Evolutionary conservation across 2,888 invertebrate genomes (phyloP), one percentile per base, ranked within the genome.

Genomic region (Tetrapedia diversipes): DNA sequence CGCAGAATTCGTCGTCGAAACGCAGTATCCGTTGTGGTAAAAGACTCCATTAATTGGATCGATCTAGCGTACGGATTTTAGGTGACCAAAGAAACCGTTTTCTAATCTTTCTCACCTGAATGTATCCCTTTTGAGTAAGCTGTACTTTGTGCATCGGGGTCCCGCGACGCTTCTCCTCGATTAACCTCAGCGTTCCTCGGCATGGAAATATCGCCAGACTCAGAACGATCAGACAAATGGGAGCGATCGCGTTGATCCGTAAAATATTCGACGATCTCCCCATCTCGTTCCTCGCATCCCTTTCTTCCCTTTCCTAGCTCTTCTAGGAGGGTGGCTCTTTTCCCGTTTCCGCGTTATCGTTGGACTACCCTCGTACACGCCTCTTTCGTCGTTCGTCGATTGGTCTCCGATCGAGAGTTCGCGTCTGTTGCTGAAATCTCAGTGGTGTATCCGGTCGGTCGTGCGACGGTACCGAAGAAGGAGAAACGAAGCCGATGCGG

Each of bases 81-180:
- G 24, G 8, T 24, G 10, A 11, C 34, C 47, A 16, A 37, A 47
- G n/a, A 11, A 16, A 24, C 14, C 4, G 29, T 39, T 43, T 45
- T 32, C 39, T 45, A 16, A 29, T 27, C 51, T 56, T 61, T 45
- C 83, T 80, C 63, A 95, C 95, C 94, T 95, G 95, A 57, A 95
- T 94, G 86, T 94, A 95, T 85, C 95, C 95, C 86, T 93, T 94
- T 89, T 95, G 95, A 1, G 94, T 94, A n/a, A 95, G 90, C 16
- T 93, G 91, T 27, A 94, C 93, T 91, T 95, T 95, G 84, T 94
- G 94, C 74, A 95, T 93, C 0, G 90, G 89, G 6, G 89, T 89
- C 11, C 66, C 34, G 1, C 10, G 43, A 10, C 10, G 37, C 49
- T 19, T 67, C 56, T 57, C 32, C 10, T 32, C 41, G 14, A 10